phyloP scores from a whole-genome alignment of 2,797 vertebrate species.

The Syndactyla subalaris region DNA sequence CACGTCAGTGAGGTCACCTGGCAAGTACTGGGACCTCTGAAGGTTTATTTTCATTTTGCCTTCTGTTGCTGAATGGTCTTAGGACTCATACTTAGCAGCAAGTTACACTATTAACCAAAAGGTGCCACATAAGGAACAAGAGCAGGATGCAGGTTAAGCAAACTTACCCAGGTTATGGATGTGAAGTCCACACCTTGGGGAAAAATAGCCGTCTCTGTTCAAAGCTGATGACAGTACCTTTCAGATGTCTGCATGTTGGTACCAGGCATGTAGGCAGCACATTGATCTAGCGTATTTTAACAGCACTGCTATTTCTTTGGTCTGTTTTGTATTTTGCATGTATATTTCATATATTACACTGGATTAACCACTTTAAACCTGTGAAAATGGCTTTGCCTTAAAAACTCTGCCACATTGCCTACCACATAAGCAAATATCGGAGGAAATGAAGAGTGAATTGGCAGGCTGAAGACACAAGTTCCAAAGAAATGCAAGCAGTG shows the following conservation, averaged over 20 bases:
- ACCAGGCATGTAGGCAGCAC: fast-evolving
- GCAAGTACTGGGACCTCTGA: background rate
- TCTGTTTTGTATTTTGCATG: background rate
- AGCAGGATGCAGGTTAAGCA: background rate
- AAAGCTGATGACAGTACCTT: background rate
- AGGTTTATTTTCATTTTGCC: background rate
- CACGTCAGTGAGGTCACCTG: background rate
- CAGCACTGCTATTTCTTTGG: background rate
- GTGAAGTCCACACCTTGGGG: background rate
- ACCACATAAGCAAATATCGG: background rate
- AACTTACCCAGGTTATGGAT: background rate
- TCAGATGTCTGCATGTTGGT: background rate
- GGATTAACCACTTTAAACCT: background rate
- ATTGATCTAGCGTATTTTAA: background rate
- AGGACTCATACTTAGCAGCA: background rate
- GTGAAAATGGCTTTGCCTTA: background rate
- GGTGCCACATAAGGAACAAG: background rate
- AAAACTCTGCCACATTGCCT: background rate
- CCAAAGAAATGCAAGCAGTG: background rate
- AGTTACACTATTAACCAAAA: background rate
- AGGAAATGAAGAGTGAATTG: background rate
- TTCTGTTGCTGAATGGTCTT: background rate
- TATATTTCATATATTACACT: background rate
- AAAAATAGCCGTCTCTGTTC: background rate
- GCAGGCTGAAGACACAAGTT: background rate